Evolutionary conservation across 2,113 vertebrate genomes (phyloP), one percentile per base, ranked within the genome.

Genomic region (Scopus umbretta): DNA sequence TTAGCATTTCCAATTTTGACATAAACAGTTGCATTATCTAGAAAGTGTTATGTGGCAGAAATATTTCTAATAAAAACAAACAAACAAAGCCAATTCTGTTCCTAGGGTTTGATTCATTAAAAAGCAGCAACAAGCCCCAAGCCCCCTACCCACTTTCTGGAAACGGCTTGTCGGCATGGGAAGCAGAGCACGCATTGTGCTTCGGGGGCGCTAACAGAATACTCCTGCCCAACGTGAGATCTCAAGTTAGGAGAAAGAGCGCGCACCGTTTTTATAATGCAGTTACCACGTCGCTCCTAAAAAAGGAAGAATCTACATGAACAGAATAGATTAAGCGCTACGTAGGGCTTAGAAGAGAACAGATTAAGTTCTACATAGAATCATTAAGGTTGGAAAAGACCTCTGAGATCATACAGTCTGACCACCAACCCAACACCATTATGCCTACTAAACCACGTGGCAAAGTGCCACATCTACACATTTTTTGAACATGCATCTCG

Each of bases 401-500:
- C n/a, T n/a, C n/a, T n/a, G n/a, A n/a, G n/a, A n/a, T n/a, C n/a
- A n/a, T n/a, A n/a, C n/a, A n/a, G n/a, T n/a, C n/a, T n/a, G n/a
- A n/a, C n/a, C n/a, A n/a, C n/a, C n/a, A n/a, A n/a, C n/a, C n/a
- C n/a, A n/a, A n/a, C n/a, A n/a, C n/a, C n/a, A n/a, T n/a, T n/a
- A n/a, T n/a, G n/a, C n/a, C n/a, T n/a, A n/a, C n/a, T n/a, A n/a
- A n/a, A n/a, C n/a, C n/a, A n/a, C n/a, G n/a, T n/a, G n/a, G n/a
- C n/a, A n/a, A n/a, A n/a, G n/a, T n/a, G n/a, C n/a, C n/a, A n/a
- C n/a, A n/a, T n/a, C n/a, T n/a, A n/a, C n/a, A n/a, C n/a, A n/a
- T n/a, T n/a, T n/a, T n/a, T n/a, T n/a, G n/a, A n/a, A n/a, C n/a
- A 30, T 1, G 4, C 43, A 61, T 25, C 20, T 81, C 30, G 1